These are phyloP conservation scores for Drosophila bunnanda DNA, from an alignment of 2,888 invertebrate species.

Conservation along the genomic window DNA sequence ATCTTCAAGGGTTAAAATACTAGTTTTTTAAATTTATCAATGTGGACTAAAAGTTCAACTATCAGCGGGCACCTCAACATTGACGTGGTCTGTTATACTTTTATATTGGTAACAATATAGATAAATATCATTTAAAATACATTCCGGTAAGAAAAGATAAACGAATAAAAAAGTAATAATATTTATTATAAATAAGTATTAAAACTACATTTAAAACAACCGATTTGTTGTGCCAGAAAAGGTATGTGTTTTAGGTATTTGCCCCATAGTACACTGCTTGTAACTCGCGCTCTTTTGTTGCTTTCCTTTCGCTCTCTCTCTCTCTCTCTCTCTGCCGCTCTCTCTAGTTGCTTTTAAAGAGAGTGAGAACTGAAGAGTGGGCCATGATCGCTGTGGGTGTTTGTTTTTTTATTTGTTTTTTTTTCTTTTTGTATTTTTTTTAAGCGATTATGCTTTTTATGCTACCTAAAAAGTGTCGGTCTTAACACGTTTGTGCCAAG, in stretches of 20 bases:
- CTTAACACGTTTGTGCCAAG: slow-evolving; percentile 34
- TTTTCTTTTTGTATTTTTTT: background rate
- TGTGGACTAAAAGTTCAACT: too few relatives aligned
- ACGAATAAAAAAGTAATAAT: background rate
- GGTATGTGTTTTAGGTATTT: background rate
- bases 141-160: background rate
- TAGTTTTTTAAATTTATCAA: too few relatives aligned
- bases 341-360: background rate
- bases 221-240: background rate
- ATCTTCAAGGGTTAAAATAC: too few relatives aligned
- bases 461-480: slow-evolving; percentile 18
- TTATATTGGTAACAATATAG: too few relatives aligned
- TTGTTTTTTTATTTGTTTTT: background rate
- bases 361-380: background rate
- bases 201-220: background rate
- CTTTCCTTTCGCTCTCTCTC: background rate
- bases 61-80: too few relatives aligned
- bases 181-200: background rate
- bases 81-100: too few relatives aligned
- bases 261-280: background rate
- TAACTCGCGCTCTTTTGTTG: background rate
- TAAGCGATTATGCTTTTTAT: background rate
- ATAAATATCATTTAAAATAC: too few relatives aligned
- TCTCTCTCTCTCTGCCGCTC: background rate
- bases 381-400: slow-evolving; percentile 14